phyloP scores from a whole-genome alignment of 2,113 vertebrate genomes.

The Pelodiscus sinensis region DNA sequence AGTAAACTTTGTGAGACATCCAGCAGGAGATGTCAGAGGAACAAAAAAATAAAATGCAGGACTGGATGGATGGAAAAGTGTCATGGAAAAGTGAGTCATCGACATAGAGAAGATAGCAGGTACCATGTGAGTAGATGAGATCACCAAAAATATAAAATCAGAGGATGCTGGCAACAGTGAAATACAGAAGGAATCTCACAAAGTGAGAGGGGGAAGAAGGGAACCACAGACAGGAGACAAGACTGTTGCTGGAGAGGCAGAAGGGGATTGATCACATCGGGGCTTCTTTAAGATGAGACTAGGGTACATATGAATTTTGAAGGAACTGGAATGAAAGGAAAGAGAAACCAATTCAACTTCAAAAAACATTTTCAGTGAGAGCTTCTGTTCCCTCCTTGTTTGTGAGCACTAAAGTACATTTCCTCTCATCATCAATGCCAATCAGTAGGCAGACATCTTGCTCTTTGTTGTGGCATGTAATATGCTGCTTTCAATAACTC shows the following conservation, averaged over 20 bases:
- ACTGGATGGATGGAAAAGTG: neutral
- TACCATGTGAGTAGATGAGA: neutral
- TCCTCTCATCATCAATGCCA: neutral
- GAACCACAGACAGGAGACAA: neutral
- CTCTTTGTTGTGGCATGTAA: accelerated
- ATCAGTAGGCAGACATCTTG: neutral
- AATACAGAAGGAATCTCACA: neutral
- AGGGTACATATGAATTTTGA: neutral
- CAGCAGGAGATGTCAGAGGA: neutral
- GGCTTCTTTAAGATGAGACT: neutral
- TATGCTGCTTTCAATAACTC: neutral
- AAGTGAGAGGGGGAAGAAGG: neutral
- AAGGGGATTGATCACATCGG: neutral
- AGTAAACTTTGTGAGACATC: neutral
- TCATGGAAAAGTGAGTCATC: neutral
- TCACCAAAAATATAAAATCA: neutral
- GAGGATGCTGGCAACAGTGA: neutral
- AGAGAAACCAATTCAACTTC: neutral
- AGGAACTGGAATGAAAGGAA: neutral
- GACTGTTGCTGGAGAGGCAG: neutral
- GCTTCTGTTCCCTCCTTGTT: neutral
- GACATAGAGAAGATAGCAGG: neutral
- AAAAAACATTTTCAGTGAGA: neutral
- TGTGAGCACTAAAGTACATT: neutral
- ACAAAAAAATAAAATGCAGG: neutral